Evolutionary conservation across 2,888 invertebrate genomes (phyloP).

Genomic region (Sphecodes monilicornis): DNA sequence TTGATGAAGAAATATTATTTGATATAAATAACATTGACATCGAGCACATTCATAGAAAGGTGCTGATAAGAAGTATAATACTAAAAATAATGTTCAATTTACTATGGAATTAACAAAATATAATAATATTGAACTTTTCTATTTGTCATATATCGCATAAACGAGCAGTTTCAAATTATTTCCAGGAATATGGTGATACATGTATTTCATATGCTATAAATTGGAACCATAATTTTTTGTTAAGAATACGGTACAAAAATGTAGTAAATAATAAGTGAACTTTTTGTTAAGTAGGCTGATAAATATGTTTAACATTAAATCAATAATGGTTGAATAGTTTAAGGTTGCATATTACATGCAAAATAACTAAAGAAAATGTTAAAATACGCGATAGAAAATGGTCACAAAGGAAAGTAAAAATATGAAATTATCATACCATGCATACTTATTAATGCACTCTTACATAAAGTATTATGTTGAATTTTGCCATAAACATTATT

Average conservation of each 20-base stretch:
- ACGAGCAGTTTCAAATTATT: conserved; percentile 33
- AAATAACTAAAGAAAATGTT: conserved; percentile 22
- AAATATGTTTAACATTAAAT: conserved; percentile 12
- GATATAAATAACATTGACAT: conserved; percentile 40
- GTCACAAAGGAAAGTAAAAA: conserved; percentile 33
- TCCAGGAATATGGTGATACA: conserved; percentile 27
- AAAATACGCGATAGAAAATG: conserved; percentile 32
- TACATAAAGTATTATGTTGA: conserved; percentile 24
- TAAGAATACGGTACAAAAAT: conserved; percentile 63
- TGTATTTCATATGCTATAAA: conserved; percentile 28
- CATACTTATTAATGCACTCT: conserved; percentile 30
- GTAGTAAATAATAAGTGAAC: conserved; percentile 30
- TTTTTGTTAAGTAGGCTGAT: conserved; percentile 7
- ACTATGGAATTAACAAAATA: conserved; percentile 56
- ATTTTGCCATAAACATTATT: conserved; percentile 18
- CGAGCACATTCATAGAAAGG: conserved; percentile 37
- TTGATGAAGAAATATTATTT: conserved; percentile 19
- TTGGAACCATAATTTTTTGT: conserved; percentile 32
- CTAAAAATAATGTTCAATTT: conserved; percentile 49
- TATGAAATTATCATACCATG: conserved; percentile 28
- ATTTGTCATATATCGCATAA: conserved; percentile 45
- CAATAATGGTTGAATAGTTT: conserved; percentile 23
- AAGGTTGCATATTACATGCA: conserved; percentile 14
- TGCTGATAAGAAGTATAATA: conserved; percentile 46
- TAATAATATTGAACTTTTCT: conserved; percentile 44